Percentiles rank a stretch among this genome's conserved stretches.
Evolutionary conservation across 2,797 vertebrate genomes (phyloP).

Genomic region (Lepus oiostolus): DNA sequence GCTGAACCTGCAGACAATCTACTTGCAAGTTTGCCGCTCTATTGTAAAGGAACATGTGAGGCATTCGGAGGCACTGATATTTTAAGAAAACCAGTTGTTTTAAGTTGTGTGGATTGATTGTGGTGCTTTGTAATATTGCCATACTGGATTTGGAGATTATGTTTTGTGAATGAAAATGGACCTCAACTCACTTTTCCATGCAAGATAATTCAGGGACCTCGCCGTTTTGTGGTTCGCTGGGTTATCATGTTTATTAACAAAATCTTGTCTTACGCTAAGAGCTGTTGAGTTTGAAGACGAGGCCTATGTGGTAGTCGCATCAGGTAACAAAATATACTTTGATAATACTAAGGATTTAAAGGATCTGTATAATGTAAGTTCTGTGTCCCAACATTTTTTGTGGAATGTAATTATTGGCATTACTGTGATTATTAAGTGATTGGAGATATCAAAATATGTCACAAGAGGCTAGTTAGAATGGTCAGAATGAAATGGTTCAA

Average conservation of each 20-base stretch:
- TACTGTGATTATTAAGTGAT: conserved; percentile 39
- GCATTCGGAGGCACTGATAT: conserved; percentile 20
- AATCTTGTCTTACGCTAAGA: conserved; percentile 57
- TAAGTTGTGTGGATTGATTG: conserved; percentile 24
- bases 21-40: background rate
- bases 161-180: conserved; percentile 70
- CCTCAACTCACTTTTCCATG: conserved; percentile 58
- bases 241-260: conserved; percentile 38
- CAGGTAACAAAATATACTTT: conserved; percentile 61
- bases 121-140: conserved; percentile 24
- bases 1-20: conserved; percentile 35
- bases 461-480: background rate
- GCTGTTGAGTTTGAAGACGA: conserved; percentile 46
- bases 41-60: conserved; percentile 31
- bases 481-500: conserved; percentile 18
- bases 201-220: conserved; percentile 27
- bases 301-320: background rate
- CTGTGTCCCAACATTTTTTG: conserved; percentile 17
- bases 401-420: conserved; percentile 46
- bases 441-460: conserved; percentile 9
- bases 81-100: conserved; percentile 58
- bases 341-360: conserved; percentile 19
- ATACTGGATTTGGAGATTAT: conserved; percentile 45
- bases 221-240: conserved; percentile 26
- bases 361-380: conserved; percentile 30